phyloP scores from a whole-genome alignment of 2,888 invertebrate species.

The Pseudanteris insignis region DNA sequence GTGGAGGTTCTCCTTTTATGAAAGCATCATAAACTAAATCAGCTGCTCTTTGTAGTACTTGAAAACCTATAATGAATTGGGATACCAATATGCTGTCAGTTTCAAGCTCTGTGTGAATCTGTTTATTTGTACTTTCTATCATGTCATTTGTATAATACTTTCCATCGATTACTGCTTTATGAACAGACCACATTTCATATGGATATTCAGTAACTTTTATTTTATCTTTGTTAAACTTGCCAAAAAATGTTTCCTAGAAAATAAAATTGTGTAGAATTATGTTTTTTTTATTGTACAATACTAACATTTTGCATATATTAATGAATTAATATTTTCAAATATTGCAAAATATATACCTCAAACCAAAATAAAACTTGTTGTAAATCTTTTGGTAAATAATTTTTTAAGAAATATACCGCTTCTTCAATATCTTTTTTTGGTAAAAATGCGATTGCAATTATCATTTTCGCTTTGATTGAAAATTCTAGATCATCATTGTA shows the following conservation, averaged over 20 bases:
- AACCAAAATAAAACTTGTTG: slow-evolving; percentile 19
- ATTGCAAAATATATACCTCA: no score
- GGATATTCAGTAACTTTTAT: not conserved
- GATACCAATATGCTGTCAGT: slow-evolving; percentile 5
- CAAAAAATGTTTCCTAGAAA: slow-evolving; percentile 19
- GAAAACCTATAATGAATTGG: slow-evolving; percentile 20
- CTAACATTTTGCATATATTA: not conserved
- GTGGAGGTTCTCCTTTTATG: slow-evolving; percentile 12
- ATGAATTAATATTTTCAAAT: not conserved
- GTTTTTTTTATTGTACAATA: no score
- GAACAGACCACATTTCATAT: slow-evolving; percentile 26
- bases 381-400: slow-evolving; percentile 11
- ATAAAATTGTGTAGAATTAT: no score
- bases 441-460: slow-evolving; percentile 20
- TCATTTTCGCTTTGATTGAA: slow-evolving; percentile 20
- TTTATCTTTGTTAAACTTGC: not conserved
- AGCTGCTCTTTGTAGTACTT: slow-evolving; percentile 12
- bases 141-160: slow-evolving; percentile 4
- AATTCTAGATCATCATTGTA: slow-evolving; percentile 13
- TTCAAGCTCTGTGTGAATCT: slow-evolving; percentile 18
- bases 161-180: slow-evolving; percentile 7
- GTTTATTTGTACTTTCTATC: slow-evolving; percentile 7
- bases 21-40: slow-evolving; percentile 19
- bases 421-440: slow-evolving; percentile 11
- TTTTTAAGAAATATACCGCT: slow-evolving; percentile 1